These are phyloP conservation scores for Popillia japonica DNA, from an alignment of 1,140 invertebrate genomes.

Conservation along the genomic window DNA sequence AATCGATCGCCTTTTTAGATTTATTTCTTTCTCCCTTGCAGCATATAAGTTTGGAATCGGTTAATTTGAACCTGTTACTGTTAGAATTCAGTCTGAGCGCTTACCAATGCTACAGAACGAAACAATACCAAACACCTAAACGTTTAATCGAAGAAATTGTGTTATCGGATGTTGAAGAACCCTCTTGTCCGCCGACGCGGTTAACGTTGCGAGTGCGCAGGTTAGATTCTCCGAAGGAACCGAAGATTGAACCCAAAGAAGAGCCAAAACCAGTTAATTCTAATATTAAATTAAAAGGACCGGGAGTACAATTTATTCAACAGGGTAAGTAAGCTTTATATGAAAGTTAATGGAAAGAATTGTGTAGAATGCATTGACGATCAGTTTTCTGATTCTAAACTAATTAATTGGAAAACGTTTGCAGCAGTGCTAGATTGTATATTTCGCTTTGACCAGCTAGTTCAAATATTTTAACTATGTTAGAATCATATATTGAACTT, in stretches of 20 bases:
- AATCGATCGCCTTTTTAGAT: not conserved
- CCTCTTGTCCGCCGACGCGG: constrained; percentile 70
- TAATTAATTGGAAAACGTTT: constrained; percentile 43
- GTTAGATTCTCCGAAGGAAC: constrained; percentile 43
- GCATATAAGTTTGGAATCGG: constrained; percentile 72
- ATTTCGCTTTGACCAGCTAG: constrained; percentile 2
- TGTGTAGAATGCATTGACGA: constrained; percentile 41
- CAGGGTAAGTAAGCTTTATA: constrained; percentile 51
- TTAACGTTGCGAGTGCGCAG: constrained; percentile 53
- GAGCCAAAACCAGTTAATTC: constrained; percentile 28
- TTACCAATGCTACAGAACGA: constrained; percentile 83
- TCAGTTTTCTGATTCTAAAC: constrained; percentile 41
- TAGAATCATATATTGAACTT: not conserved
- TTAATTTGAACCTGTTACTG: constrained; percentile 78
- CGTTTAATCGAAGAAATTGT: constrained; percentile 79
- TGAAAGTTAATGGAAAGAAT: not conserved
- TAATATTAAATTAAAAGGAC: constrained; percentile 53
- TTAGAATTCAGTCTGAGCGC: constrained; percentile 79
- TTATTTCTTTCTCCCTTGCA: constrained; percentile 60
- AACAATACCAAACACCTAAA: constrained; percentile 74
- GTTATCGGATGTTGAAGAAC: constrained; percentile 70
- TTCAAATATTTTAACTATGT: not conserved
- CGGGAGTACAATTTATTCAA: constrained; percentile 66
- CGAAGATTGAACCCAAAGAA: constrained; percentile 44
- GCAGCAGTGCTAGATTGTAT: constrained; percentile 45